Conservation (phyloP, 2,113 vertebrate genomes). For the Scomber scombrus region DNA sequence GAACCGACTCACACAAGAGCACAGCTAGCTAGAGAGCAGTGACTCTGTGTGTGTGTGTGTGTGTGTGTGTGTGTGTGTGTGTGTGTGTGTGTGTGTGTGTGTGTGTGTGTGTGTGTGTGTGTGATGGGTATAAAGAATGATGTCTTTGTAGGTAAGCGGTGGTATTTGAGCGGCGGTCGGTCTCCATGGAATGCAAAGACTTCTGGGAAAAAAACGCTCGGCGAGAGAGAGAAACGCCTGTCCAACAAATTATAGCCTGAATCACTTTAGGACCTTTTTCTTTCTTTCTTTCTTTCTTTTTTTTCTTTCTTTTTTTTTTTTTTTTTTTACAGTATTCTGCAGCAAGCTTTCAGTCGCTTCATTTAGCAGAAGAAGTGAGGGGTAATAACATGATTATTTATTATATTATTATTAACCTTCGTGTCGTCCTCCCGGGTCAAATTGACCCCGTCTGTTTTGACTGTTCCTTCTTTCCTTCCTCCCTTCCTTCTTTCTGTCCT, state of each 20-base stretch:
- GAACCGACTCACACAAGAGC: constrained; percentile 37
- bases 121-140: constrained; percentile 36
- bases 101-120: constrained; percentile 17
- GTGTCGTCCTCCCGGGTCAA: no score
- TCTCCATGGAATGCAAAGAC: constrained; percentile 62
- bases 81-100: constrained; percentile 10
- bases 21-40: constrained; percentile 24
- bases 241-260: background rate
- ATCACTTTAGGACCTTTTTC: background rate
- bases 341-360: background rate
- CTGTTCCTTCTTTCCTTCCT: no score
- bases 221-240: constrained; percentile 1
- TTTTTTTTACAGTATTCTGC: background rate
- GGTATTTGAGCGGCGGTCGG: constrained; percentile 52
- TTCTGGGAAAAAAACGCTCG: constrained; percentile 61
- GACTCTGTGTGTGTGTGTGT: constrained; percentile 36
- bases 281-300: no score
- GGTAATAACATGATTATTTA: no score
- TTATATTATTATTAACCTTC: no score
- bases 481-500: no score
- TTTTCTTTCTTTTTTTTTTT: no score
- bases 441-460: no score
- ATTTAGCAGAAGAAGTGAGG: background rate
- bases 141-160: constrained; percentile 69
- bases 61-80: constrained; percentile 8